Percentiles rank a stretch among this genome's conserved stretches.
These are phyloP conservation scores for Strix aluco DNA, from an alignment of 2,113 vertebrate genomes.

Conservation along the genomic window DNA sequence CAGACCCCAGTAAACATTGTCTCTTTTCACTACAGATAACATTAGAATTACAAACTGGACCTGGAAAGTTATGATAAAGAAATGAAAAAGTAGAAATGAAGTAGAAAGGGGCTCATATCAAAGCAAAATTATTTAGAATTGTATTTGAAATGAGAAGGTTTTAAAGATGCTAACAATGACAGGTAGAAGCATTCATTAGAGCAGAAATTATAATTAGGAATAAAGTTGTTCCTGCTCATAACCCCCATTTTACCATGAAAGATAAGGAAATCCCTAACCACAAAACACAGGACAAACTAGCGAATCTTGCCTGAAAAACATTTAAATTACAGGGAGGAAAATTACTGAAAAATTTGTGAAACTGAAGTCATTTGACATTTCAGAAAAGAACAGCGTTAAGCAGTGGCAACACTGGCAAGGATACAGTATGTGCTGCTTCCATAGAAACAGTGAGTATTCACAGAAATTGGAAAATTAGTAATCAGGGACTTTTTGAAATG, in stretches of 20 bases:
- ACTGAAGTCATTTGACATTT: neutral
- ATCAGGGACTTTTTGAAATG: neutral
- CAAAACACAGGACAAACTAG: neutral
- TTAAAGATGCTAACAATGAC: neutral
- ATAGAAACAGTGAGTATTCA: neutral
- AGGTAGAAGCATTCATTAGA: neutral
- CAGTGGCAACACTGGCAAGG: neutral
- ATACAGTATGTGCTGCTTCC: neutral
- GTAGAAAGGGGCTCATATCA: neutral
- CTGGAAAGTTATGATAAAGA: neutral
- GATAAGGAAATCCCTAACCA: neutral
- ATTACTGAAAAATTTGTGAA: neutral
- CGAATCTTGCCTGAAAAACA: neutral
- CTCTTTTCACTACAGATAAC: neutral
- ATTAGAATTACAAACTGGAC: neutral
- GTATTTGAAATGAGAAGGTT: neutral
- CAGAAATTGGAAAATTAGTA: neutral
- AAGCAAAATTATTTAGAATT: neutral
- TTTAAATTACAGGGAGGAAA: neutral
- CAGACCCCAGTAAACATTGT: neutral
- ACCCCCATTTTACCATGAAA: neutral
- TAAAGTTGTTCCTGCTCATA: neutral
- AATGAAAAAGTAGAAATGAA: neutral
- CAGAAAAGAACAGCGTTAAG: neutral
- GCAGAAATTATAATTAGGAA: neutral